Evolutionary conservation across 2,113 vertebrate species (phyloP).

Genomic region (Corvus moneduloides): DNA sequence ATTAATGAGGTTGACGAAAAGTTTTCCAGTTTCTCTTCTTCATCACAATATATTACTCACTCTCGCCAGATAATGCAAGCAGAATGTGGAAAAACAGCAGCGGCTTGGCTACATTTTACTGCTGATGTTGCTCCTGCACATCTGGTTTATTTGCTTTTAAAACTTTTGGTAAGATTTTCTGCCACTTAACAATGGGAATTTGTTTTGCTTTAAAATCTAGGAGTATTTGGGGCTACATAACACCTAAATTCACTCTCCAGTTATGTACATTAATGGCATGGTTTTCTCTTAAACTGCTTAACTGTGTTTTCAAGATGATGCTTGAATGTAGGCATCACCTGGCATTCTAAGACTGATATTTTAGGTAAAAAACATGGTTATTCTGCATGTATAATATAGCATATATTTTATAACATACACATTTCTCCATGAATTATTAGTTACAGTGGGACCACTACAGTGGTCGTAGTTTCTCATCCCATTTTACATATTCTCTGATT

Average conservation of each 20-base stretch:
- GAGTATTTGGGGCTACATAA: not conserved
- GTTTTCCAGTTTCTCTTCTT: not conserved
- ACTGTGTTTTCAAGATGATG: not conserved
- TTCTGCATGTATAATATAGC: not conserved
- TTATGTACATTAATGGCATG: not conserved
- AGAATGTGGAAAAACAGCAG: not conserved
- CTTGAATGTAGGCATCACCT: not conserved
- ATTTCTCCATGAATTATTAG: not conserved
- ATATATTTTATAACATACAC: not conserved
- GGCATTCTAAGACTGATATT: not conserved
- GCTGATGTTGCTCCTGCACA: not conserved
- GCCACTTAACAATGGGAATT: not conserved
- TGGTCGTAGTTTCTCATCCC: not conserved
- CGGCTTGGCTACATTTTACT: not conserved
- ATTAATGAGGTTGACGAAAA: not conserved
- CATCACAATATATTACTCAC: not conserved
- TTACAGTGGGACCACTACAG: not conserved
- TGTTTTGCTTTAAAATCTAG: not conserved
- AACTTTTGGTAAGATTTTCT: not conserved
- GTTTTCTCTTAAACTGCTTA: not conserved
- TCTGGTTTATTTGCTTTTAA: not conserved
- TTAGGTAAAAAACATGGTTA: not conserved
- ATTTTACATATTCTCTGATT: not conserved
- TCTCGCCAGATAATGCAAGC: not conserved
- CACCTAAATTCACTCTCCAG: not conserved